Conservation (phyloP, 2,113 vertebrate genomes). For the Tichodroma muraria region DNA sequence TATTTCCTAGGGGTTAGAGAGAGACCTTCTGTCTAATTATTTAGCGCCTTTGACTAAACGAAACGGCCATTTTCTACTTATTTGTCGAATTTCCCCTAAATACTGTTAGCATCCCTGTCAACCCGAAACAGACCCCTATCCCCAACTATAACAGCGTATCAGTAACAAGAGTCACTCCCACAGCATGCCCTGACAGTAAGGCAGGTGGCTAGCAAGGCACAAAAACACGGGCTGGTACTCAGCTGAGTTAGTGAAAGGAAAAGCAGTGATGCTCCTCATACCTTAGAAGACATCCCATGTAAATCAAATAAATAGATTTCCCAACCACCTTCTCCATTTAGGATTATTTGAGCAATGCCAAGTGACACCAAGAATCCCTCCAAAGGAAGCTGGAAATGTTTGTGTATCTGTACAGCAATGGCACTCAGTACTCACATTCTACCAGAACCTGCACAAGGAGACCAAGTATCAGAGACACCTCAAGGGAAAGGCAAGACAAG, state of each 20-base stretch:
- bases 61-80: neutral
- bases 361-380: neutral
- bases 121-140: neutral
- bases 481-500: neutral
- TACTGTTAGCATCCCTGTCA: neutral
- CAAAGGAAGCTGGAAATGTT: neutral
- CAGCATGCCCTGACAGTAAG: neutral
- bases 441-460: neutral
- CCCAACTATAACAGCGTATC: neutral
- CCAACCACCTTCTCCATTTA: neutral
- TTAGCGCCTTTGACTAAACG: neutral
- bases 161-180: neutral
- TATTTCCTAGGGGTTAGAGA: neutral
- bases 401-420: fast-evolving
- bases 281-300: neutral
- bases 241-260: neutral
- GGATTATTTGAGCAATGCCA: neutral
- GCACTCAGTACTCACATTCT: neutral
- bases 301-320: neutral
- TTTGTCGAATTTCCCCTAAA: neutral
- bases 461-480: neutral
- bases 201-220: neutral
- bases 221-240: neutral
- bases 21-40: neutral
- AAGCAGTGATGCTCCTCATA: neutral